Evolutionary conservation across 2,797 vertebrate genomes (phyloP), one percentile per base, ranked within the genome.

Genomic region (Cryptoblepharus egeriae): DNA sequence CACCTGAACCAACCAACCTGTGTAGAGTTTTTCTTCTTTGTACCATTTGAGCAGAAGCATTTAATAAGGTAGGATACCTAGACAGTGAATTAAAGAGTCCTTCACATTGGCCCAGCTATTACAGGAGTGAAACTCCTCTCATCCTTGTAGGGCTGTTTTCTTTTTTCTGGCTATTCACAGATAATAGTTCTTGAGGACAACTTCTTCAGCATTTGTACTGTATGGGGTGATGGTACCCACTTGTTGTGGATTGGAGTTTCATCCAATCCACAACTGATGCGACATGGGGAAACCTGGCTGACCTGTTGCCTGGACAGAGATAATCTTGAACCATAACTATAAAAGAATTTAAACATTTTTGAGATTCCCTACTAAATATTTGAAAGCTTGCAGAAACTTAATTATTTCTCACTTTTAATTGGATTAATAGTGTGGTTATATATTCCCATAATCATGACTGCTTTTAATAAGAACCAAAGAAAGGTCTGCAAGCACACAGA

Each of bases 11-110:
- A 35, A 82, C 30, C 55, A 69, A 37, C 15, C 57, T 76, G 64
- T 75, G 55, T 82, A 69, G 61, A 60, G 64, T 70, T 76, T 82
- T 82, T 77, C 58, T 72, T 80, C 13, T 30, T 61, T 70, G 24
- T 45, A 45, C 3, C 63, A 60, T 12, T 60, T 67, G 35, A 55
- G n/a, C 24, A 75, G 75, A 60, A 75, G 20, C 57, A 22, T 35
- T 55, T 75, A 39, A 2, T 24, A 81, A 52, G 30, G n/a, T 30
- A 77, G 76, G 74, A n/a, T 52, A 35, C 39, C 4, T 39, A n/a
- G 18, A 55, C 42, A 22, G 30, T 26, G 28, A 35, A 42, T 75
- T 35, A 18, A 75, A 20, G 7, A 32, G 20, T 37, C 32, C 5
- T 30, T 75, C 24, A 32, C 12, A 42, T 8, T 64, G 60, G 28